A percentile compares a stretch with the other conserved stretches of the same genome.
Conservation (phyloP, 2,113 vertebrate genomes). For the Cololabis saira region DNA sequence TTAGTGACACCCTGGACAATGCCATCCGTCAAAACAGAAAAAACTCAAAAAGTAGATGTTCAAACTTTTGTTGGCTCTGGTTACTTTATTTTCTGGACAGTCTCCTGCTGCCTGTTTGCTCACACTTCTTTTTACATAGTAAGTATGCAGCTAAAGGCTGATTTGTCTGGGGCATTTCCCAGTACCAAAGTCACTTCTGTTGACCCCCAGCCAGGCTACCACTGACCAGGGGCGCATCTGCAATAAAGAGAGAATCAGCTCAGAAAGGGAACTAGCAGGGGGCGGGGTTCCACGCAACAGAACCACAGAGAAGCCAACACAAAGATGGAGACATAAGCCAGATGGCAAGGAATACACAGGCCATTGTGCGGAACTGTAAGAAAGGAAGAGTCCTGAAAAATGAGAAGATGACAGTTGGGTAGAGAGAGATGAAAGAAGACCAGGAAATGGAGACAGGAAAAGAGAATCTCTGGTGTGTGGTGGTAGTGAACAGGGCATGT, state of each 20-base stretch:
- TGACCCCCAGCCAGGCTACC: slow-evolving; percentile 71
- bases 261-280: slow-evolving; percentile 41
- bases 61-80: too few relatives aligned
- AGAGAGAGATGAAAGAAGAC: slow-evolving; percentile 33
- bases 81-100: too few relatives aligned
- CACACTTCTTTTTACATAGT: too few relatives aligned
- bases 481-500: slow-evolving; percentile 35
- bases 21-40: too few relatives aligned
- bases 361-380: slow-evolving; percentile 15
- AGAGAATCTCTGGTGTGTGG: slow-evolving; percentile 51
- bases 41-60: slow-evolving; percentile 19
- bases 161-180: slow-evolving; percentile 57
- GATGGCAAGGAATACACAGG: slow-evolving; percentile 15
- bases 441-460: slow-evolving; percentile 40
- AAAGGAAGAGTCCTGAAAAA: slow-evolving; percentile 6
- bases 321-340: slow-evolving; percentile 26
- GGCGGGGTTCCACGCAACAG: slow-evolving; percentile 17
- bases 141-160: too few relatives aligned
- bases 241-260: slow-evolving; percentile 55
- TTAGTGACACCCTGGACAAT: too few relatives aligned
- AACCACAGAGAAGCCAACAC: slow-evolving; percentile 17
- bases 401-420: slow-evolving; percentile 24
- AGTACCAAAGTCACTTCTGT: slow-evolving; percentile 79
- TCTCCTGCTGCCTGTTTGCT: too few relatives aligned
- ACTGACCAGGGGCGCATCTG: slow-evolving; percentile 69